Percentiles rank a stretch among this genome's conserved stretches.
Evolutionary conservation across 2,113 vertebrate species (phyloP).

Genomic region (Amblyopsis rosae): DNA sequence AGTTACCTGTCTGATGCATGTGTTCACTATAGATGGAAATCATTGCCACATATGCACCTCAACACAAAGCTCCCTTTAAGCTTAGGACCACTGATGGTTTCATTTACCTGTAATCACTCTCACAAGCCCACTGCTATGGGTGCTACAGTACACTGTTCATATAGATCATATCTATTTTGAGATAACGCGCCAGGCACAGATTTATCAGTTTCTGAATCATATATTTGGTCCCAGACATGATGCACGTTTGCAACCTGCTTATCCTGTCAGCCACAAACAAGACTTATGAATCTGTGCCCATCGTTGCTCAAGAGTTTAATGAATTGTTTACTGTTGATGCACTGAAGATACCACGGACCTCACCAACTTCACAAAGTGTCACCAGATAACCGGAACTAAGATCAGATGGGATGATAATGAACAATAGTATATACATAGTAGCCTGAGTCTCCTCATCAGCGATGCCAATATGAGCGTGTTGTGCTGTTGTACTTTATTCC

Average conservation of each 20-base stretch:
- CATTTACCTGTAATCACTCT: constrained; percentile 37
- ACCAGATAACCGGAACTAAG: constrained; percentile 16
- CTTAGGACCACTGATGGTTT: constrained; percentile 40
- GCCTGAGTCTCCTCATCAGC: constrained; percentile 36
- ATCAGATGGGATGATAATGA: neutral
- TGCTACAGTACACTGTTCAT: constrained; percentile 32
- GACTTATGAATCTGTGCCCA: constrained; percentile 64
- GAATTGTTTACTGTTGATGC: constrained; percentile 69
- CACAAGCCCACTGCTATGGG: constrained; percentile 7
- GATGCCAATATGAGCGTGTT: constrained; percentile 51
- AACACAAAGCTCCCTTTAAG: constrained; percentile 45
- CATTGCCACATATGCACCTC: constrained; percentile 62
- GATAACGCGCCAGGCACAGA: constrained; percentile 55
- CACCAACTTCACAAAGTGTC: constrained; percentile 62
- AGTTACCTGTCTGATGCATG: constrained; percentile 69
- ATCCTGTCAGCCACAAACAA: constrained; percentile 38
- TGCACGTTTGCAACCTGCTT: constrained; percentile 25
- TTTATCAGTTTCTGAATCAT: constrained; percentile 28
- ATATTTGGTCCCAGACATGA: constrained; percentile 5
- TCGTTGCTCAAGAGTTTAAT: constrained; percentile 61
- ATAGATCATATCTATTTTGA: constrained; percentile 16
- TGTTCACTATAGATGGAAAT: constrained; percentile 61
- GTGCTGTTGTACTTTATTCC: constrained; percentile 58
- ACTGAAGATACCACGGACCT: constrained; percentile 69
- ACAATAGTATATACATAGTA: constrained; percentile 16